Conservation (phyloP, 2,797 vertebrate species). For the Hemitrygon akajei region DNA sequence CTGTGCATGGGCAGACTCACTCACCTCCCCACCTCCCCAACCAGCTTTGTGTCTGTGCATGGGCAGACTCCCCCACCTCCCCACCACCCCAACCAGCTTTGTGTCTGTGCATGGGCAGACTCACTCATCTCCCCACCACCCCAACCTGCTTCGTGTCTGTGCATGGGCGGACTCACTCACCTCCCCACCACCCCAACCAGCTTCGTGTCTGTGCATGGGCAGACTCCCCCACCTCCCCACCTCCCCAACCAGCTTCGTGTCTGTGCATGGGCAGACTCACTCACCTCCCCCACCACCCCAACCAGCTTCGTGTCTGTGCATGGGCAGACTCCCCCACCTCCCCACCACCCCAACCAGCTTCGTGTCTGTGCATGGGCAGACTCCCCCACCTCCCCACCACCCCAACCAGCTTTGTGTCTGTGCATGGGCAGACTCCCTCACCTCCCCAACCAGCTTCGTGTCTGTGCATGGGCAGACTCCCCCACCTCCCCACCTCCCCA, state of each 20-base stretch:
- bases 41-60: no score
- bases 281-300: constrained; percentile 62
- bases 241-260: no score
- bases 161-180: constrained; percentile 46
- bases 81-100: neutral
- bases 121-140: constrained; percentile 62
- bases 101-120: no score
- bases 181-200: constrained; percentile 53
- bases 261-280: no score
- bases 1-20: no score
- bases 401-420: no score
- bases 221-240: constrained; percentile 59
- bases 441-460: constrained; percentile 53
- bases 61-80: constrained; percentile 57
- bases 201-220: no score
- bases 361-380: no score
- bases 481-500: constrained; percentile 62
- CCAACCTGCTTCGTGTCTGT: no score
- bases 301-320: no score
- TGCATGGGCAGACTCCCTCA: constrained; percentile 41
- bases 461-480: no score
- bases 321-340: constrained; percentile 57
- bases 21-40: constrained; percentile 62
- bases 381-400: constrained; percentile 62
- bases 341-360: neutral